Conservation (phyloP, 2,113 vertebrate species). For the Sapayoa aenigma region DNA sequence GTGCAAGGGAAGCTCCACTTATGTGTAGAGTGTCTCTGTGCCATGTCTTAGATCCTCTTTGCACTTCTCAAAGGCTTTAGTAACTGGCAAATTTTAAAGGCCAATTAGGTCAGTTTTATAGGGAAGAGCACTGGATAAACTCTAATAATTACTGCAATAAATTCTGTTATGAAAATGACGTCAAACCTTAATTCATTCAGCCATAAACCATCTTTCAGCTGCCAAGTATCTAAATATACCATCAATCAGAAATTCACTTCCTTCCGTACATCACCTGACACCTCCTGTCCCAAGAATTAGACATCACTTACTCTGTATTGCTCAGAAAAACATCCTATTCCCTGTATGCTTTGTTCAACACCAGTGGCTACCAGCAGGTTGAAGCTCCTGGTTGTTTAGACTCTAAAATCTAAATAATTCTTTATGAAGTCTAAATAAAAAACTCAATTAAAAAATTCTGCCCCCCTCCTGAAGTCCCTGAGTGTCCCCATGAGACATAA, state of each 20-base stretch:
- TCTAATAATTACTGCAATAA: neutral
- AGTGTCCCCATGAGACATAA: neutral
- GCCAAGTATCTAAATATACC: neutral
- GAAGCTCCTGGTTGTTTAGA: neutral
- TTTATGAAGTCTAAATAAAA: neutral
- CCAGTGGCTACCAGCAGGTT: neutral
- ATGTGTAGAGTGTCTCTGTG: neutral
- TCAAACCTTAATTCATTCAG: neutral
- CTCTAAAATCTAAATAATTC: neutral
- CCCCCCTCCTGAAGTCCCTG: neutral
- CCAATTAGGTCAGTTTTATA: neutral
- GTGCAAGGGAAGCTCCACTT: neutral
- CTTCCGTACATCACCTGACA: neutral
- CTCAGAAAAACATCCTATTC: neutral
- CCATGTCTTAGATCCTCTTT: neutral
- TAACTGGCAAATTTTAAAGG: neutral
- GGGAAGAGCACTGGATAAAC: slow-evolving; percentile 1
- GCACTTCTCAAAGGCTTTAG: neutral
- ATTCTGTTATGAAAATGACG: slow-evolving; percentile 10
- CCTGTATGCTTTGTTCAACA: neutral
- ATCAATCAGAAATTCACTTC: neutral
- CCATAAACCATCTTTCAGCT: slow-evolving; percentile 5
- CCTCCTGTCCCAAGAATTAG: neutral
- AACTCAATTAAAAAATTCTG: neutral
- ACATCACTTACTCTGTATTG: neutral